Conservation (phyloP, 2,888 invertebrate genomes). For the Priocnemis perturbator region DNA sequence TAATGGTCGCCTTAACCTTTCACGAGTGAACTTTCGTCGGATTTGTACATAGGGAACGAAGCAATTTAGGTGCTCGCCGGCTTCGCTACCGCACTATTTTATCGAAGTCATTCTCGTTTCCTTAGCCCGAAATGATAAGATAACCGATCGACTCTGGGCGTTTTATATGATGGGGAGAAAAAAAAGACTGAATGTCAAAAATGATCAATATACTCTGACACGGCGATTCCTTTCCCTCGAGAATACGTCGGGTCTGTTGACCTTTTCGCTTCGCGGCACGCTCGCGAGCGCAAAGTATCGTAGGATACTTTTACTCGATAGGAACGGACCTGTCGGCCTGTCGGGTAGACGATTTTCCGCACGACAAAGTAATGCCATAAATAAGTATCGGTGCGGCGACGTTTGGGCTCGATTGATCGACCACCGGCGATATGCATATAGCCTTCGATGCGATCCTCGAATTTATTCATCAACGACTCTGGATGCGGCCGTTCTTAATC, state of each 20-base stretch:
- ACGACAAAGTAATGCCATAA: neutral
- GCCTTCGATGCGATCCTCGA: neutral
- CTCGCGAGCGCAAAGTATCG: constrained; percentile 21
- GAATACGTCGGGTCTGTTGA: constrained; percentile 35
- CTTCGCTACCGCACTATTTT: too few species aligned
- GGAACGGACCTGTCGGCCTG: constrained; percentile 8
- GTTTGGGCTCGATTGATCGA: neutral
- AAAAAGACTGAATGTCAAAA: neutral
- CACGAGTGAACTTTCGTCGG: too few species aligned
- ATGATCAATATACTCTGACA: constrained; percentile 19
- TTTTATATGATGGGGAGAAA: too few species aligned
- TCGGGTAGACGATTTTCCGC: neutral
- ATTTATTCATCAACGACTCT: constrained; percentile 19
- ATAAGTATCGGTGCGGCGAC: neutral
- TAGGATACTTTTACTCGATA: constrained; percentile 23
- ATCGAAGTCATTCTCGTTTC: too few species aligned
- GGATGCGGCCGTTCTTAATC: constrained; percentile 24
- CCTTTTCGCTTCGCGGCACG: constrained; percentile 40
- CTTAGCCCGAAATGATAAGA: too few species aligned
- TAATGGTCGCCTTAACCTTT: constrained; percentile 5
- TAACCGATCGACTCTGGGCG: too few species aligned
- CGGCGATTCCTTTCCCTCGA: constrained; percentile 28
- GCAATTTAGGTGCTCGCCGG: too few species aligned
- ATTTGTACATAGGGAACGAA: too few species aligned
- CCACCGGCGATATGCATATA: neutral